Conservation (phyloP, 2,888 invertebrate genomes). For the Eristalis tenax region DNA sequence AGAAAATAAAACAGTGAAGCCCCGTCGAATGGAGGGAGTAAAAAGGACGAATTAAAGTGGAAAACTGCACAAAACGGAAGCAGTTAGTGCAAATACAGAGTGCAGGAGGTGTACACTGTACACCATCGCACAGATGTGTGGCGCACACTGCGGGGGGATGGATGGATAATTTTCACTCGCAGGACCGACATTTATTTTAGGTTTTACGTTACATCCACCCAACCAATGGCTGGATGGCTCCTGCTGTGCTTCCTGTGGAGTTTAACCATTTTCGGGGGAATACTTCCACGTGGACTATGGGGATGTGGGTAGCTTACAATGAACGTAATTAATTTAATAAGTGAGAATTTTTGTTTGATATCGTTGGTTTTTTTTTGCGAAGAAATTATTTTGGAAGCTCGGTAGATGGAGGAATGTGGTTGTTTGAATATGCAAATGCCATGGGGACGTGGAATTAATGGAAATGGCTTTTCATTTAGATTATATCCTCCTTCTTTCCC, state of each 20-base stretch:
- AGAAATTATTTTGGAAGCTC: not conserved
- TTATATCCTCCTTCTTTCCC: not conserved
- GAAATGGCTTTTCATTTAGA: not conserved
- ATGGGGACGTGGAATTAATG: not conserved
- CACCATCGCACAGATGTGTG: conserved; percentile 12
- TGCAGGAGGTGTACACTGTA: not conserved
- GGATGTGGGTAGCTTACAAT: conserved; percentile 31
- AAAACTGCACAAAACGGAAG: conserved; percentile 69
- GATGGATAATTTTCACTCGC: conserved; percentile 27
- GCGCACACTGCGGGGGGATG: not conserved
- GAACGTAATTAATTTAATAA: conserved; percentile 68
- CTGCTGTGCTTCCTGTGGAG: conserved; percentile 25
- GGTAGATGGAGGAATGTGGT: not conserved
- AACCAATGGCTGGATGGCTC: not conserved
- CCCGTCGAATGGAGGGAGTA: conserved; percentile 3
- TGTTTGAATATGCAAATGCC: conserved; percentile 32
- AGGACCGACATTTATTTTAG: conserved; percentile 49
- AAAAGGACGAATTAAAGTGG: conserved; percentile 55
- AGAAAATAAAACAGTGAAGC: conserved; percentile 21
- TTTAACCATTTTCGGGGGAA: conserved; percentile 7
- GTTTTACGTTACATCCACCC: not conserved
- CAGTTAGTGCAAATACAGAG: conserved; percentile 58
- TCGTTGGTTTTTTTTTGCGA: not conserved
- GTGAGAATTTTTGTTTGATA: conserved; percentile 38
- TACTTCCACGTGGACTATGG: conserved; percentile 21